phyloP scores from a whole-genome alignment of 2,797 vertebrate genomes.

The Chromobotia macracanthus region DNA sequence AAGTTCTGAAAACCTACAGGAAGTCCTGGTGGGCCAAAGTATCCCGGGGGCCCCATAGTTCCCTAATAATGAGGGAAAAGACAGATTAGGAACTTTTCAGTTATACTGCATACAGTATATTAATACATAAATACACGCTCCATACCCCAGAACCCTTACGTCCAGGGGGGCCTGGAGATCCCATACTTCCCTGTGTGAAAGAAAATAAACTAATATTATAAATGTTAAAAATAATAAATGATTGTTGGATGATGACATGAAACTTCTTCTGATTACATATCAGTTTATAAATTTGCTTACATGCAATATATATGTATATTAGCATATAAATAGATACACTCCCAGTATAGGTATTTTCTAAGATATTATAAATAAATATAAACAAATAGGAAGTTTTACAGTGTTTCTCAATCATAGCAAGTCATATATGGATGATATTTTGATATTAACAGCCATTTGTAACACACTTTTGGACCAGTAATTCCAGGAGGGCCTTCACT shows the following conservation, averaged over 20 bases:
- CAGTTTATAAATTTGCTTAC: no score
- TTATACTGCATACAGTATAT: constrained; percentile 15
- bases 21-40: constrained; percentile 25
- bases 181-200: constrained; percentile 23
- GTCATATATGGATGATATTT: background rate
- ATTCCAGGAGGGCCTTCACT: constrained; percentile 14
- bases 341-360: no score
- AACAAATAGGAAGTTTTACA: no score
- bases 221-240: background rate
- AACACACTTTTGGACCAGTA: constrained; percentile 21
- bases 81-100: background rate
- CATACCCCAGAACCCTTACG: constrained; percentile 37
- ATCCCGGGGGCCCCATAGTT: constrained; percentile 7
- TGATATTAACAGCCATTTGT: background rate
- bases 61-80: constrained; percentile 18
- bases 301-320: no score
- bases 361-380: no score
- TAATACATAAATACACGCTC: background rate
- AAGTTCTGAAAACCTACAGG: constrained; percentile 5
- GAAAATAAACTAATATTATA: background rate
- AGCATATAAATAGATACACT: no score
- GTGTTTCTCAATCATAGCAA: no score
- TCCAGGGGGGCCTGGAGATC: background rate
- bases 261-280: no score
- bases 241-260: no score